A percentile compares a stretch with the other conserved stretches of the same genome.
phyloP scores from a whole-genome alignment of 2,113 vertebrate genomes.

The Urocynchramus pylzowi region DNA sequence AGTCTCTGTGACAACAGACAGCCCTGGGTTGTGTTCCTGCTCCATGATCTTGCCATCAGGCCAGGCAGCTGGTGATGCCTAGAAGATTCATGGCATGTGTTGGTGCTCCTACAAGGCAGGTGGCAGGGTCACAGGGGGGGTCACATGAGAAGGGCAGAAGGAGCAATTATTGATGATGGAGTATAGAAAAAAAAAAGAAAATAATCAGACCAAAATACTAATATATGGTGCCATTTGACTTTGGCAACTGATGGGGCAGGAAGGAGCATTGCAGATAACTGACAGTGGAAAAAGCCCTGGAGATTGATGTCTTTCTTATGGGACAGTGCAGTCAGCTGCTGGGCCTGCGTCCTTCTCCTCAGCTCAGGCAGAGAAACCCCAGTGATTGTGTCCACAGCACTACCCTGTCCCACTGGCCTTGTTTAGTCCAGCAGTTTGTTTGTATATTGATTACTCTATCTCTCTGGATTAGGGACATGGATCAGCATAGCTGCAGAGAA shows the following conservation, averaged over 20 bases:
- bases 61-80: not conserved
- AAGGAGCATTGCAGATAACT: not conserved
- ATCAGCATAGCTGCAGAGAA: not conserved
- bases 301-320: slow-evolving; percentile 34
- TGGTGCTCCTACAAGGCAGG: not conserved
- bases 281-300: not conserved
- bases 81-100: not conserved
- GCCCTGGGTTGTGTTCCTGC: not conserved
- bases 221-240: not conserved
- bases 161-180: not conserved
- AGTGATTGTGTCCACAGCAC: not conserved
- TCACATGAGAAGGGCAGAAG: not conserved
- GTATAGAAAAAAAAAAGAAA: not conserved
- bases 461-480: not conserved
- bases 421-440: not conserved
- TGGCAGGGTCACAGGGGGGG: not conserved
- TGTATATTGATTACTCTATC: not conserved
- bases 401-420: not conserved
- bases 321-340: not conserved
- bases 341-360: not conserved
- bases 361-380: not conserved
- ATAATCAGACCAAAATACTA: not conserved
- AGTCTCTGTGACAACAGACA: not conserved
- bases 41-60: not conserved
- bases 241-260: not conserved